These are phyloP conservation scores for Diuraphis noxia DNA, from an alignment of 1,140 invertebrate genomes.

Conservation along the genomic window DNA sequence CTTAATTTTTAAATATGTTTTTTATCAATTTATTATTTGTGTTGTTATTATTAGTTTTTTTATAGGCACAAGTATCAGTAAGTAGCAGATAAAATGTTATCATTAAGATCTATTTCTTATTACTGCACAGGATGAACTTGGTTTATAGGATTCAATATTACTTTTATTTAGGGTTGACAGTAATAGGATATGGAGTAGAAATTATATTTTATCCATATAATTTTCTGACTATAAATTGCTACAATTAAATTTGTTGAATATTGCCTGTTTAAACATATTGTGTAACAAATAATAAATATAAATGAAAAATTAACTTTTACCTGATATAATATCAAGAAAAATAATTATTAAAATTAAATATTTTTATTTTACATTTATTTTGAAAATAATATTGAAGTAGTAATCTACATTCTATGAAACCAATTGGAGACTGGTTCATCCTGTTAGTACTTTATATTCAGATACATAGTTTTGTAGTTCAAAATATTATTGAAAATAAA, in stretches of 20 bases:
- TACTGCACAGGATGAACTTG: constrained; percentile 8
- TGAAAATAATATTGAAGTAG: background rate
- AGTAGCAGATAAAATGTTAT: constrained; percentile 13
- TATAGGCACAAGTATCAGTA: constrained; percentile 45
- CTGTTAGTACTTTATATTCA: background rate
- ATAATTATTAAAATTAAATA: background rate
- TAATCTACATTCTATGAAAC: background rate
- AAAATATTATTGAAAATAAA: constrained; percentile 10
- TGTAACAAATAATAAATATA: background rate
- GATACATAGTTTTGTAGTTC: background rate
- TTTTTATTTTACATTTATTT: too few species aligned
- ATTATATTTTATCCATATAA: background rate
- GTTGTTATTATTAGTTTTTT: constrained; percentile 32
- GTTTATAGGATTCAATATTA: constrained; percentile 6
- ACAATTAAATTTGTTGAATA: background rate
- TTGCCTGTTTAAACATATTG: background rate
- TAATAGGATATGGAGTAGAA: background rate
- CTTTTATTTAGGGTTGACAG: background rate
- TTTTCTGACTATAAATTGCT: background rate
- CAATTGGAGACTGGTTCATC: background rate
- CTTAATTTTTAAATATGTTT: constrained; percentile 19
- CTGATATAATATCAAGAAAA: background rate
- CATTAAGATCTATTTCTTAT: background rate
- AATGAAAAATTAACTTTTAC: background rate
- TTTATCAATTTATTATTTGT: constrained; percentile 42